These are phyloP conservation scores for Aethes cnicana DNA, from an alignment of 2,888 invertebrate genomes.

Conservation along the genomic window DNA sequence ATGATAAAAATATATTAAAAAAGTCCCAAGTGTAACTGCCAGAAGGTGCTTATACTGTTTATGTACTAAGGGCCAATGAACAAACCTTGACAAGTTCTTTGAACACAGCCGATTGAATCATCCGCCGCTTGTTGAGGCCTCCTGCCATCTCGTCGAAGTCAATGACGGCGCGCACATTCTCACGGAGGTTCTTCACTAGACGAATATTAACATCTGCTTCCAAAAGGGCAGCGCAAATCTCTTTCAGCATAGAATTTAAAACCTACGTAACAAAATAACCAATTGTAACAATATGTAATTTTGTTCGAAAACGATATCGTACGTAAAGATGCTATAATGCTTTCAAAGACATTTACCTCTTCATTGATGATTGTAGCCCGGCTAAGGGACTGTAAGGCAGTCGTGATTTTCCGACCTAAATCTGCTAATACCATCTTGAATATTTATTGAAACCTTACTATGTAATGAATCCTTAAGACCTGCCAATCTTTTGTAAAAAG, in stretches of 20 bases:
- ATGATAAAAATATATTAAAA: background rate
- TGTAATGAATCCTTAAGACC: constrained; percentile 9
- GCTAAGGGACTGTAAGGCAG: constrained; percentile 97
- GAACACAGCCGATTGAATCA: constrained; percentile 99
- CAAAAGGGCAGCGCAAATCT: constrained; percentile 97
- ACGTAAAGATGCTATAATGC: no score
- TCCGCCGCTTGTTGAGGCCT: constrained; percentile 97
- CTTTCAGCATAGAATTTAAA: constrained; percentile 99
- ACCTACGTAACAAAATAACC: constrained; percentile 84
- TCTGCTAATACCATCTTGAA: constrained; percentile 99
- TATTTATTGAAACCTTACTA: constrained; percentile 31
- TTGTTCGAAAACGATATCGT: background rate
- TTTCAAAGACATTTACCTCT: constrained; percentile 84
- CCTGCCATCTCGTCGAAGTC: constrained; percentile 99
- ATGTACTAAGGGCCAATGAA: no score
- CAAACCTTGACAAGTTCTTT: constrained; percentile 97
- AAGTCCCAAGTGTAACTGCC: no score
- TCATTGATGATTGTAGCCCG: constrained; percentile 99
- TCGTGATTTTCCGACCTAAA: constrained; percentile 99
- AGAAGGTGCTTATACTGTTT: no score
- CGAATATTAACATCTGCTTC: constrained; percentile 99
- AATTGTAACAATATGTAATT: background rate
- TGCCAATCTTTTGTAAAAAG: background rate
- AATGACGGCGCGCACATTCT: constrained; percentile 98
- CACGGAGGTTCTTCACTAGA: constrained; percentile 96